Conservation (phyloP, 2,888 invertebrate genomes). For the Andrena bucephala region DNA sequence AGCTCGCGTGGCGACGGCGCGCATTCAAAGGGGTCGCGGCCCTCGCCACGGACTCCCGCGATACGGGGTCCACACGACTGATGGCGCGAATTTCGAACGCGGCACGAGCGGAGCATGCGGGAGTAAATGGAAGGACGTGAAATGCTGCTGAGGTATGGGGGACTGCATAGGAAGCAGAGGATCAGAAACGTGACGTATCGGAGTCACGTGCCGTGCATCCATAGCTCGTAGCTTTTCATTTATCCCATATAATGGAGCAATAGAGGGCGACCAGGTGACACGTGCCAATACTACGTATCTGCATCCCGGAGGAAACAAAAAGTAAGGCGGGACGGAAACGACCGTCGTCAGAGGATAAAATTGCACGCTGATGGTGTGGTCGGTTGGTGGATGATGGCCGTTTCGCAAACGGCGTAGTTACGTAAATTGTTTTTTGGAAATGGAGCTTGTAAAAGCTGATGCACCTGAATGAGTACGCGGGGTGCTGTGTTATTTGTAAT, state of each 20-base stretch:
- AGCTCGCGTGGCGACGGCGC: background rate
- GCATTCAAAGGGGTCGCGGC: background rate
- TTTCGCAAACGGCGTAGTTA: background rate
- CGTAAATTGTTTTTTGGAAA: background rate
- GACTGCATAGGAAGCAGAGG: conserved; percentile 27
- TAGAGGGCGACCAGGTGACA: conserved; percentile 39
- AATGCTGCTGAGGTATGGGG: background rate
- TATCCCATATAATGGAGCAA: conserved; percentile 57
- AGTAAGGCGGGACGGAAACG: background rate
- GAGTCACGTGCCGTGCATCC: conserved; percentile 62
- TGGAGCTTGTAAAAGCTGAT: background rate
- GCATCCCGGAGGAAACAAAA: conserved; percentile 10
- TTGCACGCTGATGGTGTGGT: background rate
- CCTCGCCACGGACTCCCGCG: background rate
- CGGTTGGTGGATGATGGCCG: background rate
- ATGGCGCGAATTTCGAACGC: conserved; percentile 16
- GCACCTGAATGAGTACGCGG: no score
- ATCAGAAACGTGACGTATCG: conserved; percentile 64
- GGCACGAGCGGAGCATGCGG: conserved; percentile 1
- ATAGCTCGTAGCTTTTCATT: conserved; percentile 64
- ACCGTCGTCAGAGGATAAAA: background rate
- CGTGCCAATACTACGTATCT: conserved; percentile 39
- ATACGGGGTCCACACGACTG: background rate
- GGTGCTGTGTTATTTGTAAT: no score
- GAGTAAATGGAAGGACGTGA: background rate